Base-by-base conservation (phyloP, 2,888 invertebrate genomes). In the Hemistola chrysoprasaria region DNA sequence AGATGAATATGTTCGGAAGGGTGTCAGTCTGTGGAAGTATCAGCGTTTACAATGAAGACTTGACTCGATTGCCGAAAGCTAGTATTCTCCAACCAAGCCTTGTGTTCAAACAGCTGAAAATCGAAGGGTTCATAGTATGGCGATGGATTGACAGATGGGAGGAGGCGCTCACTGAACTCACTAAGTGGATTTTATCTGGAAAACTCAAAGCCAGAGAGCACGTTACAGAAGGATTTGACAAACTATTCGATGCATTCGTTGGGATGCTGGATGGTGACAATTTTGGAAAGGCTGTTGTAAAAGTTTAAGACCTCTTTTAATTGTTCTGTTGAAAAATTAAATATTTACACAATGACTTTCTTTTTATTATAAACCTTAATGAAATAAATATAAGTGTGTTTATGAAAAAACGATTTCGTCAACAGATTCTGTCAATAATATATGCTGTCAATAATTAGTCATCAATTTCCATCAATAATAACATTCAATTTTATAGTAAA, bases 201-300 rank as follows among this genome's bases (percentile, higher is more conserved):
- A 91, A 94, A 69, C 56, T 95, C 9, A 90, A 91, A 53, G 90
- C 91, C 36, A 80, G 77, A 21, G 95, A 95, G 74, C 93, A 93
- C 1, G 69, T 92, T 0, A 92, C 92, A 0, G 88, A 92, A 46
- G 94, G 94, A 2, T 94, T 94, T 60, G 92, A 93, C 35, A 93
- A 93, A 31, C 80, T 92, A 69, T 91, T 90, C 21, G 85, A 92
- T 30, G 94, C 94, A 1, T 93, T 95, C 52, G 71, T 90, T 24
- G 92, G 90, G 9, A 90, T 94, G 85, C 73, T 90, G 1, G 69
- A 66, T 3, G 94, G 94, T 3, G 90, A 91, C 26, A 94, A 93
- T 65, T 67, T 72, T 11, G 94, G 94, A 9, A 94, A 95, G 76
- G 92, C 93, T 30, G 81, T 94, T 48, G 90, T 94, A 24, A 90